Evolutionary conservation across 2,113 vertebrate species (phyloP).

Genomic region (Meleagris gallopavo): DNA sequence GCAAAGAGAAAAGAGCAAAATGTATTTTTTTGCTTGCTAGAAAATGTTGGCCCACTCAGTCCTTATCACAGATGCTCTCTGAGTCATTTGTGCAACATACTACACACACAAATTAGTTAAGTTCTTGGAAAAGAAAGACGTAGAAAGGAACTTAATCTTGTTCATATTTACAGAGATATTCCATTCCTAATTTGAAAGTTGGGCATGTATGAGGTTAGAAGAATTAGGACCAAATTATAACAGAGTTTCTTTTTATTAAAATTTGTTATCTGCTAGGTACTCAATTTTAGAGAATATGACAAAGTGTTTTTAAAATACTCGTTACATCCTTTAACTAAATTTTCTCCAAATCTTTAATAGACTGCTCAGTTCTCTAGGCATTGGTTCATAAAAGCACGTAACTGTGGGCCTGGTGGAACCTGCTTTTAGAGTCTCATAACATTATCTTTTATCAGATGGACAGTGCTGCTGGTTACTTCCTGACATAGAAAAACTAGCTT

Average conservation of each 20-base stretch:
- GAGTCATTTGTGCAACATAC: conserved; percentile 44
- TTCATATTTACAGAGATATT: neutral
- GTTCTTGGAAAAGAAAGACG: conserved; percentile 24
- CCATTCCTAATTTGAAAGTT: neutral
- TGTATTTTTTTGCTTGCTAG: conserved; percentile 20
- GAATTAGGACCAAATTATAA: neutral
- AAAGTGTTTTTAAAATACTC: neutral
- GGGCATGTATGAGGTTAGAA: neutral
- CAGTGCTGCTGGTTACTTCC: neutral
- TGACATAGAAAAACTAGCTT: neutral
- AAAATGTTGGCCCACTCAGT: conserved; percentile 51
- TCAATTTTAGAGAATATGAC: neutral
- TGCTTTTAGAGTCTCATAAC: neutral
- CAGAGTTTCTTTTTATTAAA: neutral
- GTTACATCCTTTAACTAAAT: neutral
- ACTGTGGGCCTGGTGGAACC: neutral
- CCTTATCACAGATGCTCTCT: conserved; percentile 51
- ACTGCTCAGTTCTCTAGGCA: neutral
- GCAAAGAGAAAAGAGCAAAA: conserved; percentile 59
- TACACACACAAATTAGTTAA: conserved; percentile 11
- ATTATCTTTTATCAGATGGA: neutral
- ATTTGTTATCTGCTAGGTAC: neutral
- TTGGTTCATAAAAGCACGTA: conserved; percentile 16
- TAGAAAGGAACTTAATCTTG: neutral
- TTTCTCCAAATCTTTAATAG: neutral